These are phyloP conservation scores for Parthenolecanium corni DNA, from an alignment of 2,888 invertebrate genomes.

Conservation along the genomic window DNA sequence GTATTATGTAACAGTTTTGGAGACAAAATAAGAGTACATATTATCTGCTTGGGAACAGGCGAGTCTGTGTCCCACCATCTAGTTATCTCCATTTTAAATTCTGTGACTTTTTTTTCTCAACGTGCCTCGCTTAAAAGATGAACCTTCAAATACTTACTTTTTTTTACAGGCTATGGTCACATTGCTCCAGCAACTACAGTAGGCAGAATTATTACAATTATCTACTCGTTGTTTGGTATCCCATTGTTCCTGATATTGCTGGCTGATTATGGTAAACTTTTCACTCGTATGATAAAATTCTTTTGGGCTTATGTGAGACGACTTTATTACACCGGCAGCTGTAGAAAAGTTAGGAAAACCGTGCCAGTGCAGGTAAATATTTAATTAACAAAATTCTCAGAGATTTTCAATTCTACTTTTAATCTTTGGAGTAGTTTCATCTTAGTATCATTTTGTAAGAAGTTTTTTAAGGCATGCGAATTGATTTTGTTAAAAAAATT, in stretches of 20 bases:
- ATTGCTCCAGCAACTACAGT: slow-evolving; percentile 79
- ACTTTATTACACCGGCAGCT: slow-evolving; percentile 75
- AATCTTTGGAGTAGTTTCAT: too few species aligned
- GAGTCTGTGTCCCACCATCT: too few species aligned
- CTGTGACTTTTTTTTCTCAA: too few species aligned
- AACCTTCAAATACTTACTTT: not conserved
- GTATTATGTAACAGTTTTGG: too few species aligned
- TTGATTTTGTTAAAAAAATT: too few species aligned
- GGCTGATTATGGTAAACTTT: slow-evolving; percentile 87
- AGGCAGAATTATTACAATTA: slow-evolving; percentile 77
- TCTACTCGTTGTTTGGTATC: slow-evolving; percentile 90
- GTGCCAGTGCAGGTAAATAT: slow-evolving; percentile 56
- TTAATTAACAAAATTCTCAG: too few species aligned
- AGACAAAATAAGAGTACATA: too few species aligned
- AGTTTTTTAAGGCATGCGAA: too few species aligned
- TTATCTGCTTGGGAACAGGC: too few species aligned
- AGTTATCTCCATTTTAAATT: too few species aligned
- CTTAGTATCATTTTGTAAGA: not conserved
- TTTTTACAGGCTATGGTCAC: slow-evolving; percentile 79
- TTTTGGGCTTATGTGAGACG: slow-evolving; percentile 76
- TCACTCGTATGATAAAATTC: slow-evolving; percentile 81
- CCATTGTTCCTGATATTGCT: slow-evolving; percentile 88
- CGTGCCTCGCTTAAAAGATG: too few species aligned
- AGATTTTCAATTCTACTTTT: too few species aligned
- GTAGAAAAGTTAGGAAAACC: slow-evolving; percentile 61